A percentile compares a stretch with the other conserved stretches of the same genome.
These are phyloP conservation scores for Tupaia tana DNA, from an alignment of 2,113 vertebrate species.

Conservation along the genomic window DNA sequence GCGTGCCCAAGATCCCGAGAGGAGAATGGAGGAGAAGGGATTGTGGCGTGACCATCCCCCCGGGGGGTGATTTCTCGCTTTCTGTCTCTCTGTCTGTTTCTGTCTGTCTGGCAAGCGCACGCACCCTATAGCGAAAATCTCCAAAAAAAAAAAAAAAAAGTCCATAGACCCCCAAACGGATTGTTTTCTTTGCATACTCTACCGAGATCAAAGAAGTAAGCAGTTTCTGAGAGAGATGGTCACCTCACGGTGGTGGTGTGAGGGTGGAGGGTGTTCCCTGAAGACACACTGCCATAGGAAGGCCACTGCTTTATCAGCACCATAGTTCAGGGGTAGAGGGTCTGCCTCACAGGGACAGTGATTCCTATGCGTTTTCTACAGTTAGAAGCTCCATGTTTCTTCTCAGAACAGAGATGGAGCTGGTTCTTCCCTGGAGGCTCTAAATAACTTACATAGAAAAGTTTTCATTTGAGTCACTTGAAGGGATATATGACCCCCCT, in stretches of 20 bases:
- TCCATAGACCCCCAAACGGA: neutral
- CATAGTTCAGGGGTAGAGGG: neutral
- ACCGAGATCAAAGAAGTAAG: neutral
- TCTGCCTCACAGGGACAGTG: neutral
- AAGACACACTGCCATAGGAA: neutral
- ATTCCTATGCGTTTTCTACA: neutral
- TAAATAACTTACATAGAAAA: neutral
- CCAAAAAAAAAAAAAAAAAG: neutral
- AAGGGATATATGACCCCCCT: neutral
- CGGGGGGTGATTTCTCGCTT: too few relatives aligned
- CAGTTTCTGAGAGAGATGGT: neutral
- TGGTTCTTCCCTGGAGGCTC: neutral
- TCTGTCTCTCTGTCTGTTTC: too few relatives aligned
- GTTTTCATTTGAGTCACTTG: neutral
- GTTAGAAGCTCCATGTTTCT: neutral
- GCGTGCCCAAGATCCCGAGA: too few relatives aligned
- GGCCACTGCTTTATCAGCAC: neutral
- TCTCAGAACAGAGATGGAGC: conserved; percentile 14
- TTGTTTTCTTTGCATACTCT: neutral
- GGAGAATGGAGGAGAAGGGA: too few relatives aligned
- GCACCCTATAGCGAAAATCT: too few relatives aligned
- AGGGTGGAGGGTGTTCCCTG: neutral
- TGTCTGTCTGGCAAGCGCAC: too few relatives aligned
- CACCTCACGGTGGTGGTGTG: too few relatives aligned
- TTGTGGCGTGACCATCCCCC: too few relatives aligned